A percentile compares a stretch with the other conserved stretches of the same genome.
Conservation (phyloP, 2,797 vertebrate genomes). For the Spondyliosoma cantharus region DNA sequence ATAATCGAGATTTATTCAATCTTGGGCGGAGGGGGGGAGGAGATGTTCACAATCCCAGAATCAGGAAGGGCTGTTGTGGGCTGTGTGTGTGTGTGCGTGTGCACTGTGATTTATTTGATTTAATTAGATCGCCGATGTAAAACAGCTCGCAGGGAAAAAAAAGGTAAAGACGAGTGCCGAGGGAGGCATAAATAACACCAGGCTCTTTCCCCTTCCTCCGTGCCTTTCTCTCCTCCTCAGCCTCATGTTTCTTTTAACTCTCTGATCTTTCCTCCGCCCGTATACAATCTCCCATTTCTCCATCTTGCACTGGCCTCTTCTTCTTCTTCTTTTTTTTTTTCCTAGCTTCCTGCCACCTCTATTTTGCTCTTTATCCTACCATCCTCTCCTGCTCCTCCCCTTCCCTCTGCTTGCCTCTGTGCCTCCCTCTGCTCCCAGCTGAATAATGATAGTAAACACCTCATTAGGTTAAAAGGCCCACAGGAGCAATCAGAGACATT, state of each 20-base stretch:
- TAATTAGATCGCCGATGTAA: slow-evolving; percentile 96
- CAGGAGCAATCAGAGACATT: slow-evolving; percentile 86
- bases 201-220: slow-evolving; percentile 43
- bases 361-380: slow-evolving; percentile 36
- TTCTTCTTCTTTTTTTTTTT: slow-evolving; percentile 22
- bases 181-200: slow-evolving; percentile 90
- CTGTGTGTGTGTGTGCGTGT: slow-evolving; percentile 51
- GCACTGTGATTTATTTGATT: slow-evolving; percentile 89
- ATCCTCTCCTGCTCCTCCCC: not conserved
- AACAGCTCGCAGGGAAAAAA: slow-evolving; percentile 89
- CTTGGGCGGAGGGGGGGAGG: slow-evolving; percentile 55
- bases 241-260: slow-evolving; percentile 49
- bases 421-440: slow-evolving; percentile 76
- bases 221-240: slow-evolving; percentile 48
- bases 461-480: slow-evolving; percentile 98
- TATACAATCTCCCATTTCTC: slow-evolving; percentile 44
- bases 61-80: slow-evolving; percentile 61
- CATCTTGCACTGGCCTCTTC: slow-evolving; percentile 10
- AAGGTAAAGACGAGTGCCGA: slow-evolving; percentile 87
- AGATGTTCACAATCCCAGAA: slow-evolving; percentile 86
- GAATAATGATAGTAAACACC: slow-evolving; percentile 92
- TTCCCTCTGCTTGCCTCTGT: not conserved
- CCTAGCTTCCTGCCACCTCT: slow-evolving; percentile 29
- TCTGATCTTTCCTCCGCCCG: slow-evolving; percentile 42
- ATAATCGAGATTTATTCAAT: slow-evolving; percentile 94